phyloP scores from a whole-genome alignment of 2,797 vertebrate species.

The Sebastolobus altivelis region DNA sequence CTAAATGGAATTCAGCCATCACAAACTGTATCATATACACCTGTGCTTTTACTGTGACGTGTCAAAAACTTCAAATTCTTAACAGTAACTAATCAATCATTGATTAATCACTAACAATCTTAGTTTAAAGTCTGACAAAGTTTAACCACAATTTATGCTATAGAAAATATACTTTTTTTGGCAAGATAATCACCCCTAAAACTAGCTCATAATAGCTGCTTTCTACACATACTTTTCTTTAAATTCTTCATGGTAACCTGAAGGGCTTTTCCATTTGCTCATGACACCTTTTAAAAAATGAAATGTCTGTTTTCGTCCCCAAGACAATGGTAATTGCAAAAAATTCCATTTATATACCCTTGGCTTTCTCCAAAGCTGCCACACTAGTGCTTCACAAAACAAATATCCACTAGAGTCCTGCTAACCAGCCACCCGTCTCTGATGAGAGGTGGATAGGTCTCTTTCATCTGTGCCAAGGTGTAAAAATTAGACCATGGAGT shows the following conservation, averaged over 20 bases:
- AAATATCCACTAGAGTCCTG: conserved; percentile 63
- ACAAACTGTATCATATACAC: background rate
- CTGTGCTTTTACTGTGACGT: background rate
- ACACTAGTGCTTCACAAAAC: conserved; percentile 62
- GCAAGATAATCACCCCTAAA: conserved; percentile 7
- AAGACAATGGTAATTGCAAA: conserved; percentile 58
- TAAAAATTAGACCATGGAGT: conserved; percentile 70
- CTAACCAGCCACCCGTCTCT: conserved; percentile 63
- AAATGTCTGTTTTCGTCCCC: conserved; percentile 52
- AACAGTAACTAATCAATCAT: background rate
- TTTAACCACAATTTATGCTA: background rate
- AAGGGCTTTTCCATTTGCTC: conserved; percentile 58
- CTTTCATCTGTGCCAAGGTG: conserved; percentile 67
- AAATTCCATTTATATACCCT: conserved; percentile 53
- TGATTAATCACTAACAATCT: background rate
- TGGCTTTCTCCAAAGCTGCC: conserved; percentile 49
- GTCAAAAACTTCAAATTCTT: background rate
- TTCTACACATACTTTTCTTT: conserved; percentile 11
- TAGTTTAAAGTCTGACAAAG: background rate
- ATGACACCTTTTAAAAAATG: conserved; percentile 56
- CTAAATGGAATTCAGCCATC: background rate
- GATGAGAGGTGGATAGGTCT: conserved; percentile 71
- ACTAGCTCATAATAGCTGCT: background rate
- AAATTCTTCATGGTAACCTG: conserved; percentile 35
- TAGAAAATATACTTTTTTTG: background rate